phyloP scores from a whole-genome alignment of 2,797 vertebrate genomes.

The Thamnophis elegans region DNA sequence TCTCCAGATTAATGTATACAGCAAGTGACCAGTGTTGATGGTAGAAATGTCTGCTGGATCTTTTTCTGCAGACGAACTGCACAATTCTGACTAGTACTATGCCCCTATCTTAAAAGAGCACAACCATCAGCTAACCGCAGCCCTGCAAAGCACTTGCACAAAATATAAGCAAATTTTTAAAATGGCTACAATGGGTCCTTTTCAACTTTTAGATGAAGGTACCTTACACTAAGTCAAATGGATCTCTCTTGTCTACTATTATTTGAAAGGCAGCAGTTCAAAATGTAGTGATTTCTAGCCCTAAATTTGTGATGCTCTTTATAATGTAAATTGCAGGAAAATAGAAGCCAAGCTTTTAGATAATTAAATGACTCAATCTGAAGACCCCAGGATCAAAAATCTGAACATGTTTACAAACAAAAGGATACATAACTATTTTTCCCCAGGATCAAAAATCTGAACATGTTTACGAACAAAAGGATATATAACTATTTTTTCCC shows the following conservation, averaged over 20 bases:
- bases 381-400: background rate
- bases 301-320: background rate
- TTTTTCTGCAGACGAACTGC: background rate
- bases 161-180: background rate
- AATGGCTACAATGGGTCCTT: background rate
- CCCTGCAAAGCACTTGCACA: background rate
- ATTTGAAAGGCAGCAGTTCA: background rate
- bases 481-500: background rate
- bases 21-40: background rate
- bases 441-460: background rate
- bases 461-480: background rate
- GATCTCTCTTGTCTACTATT: background rate
- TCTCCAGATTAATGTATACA: background rate
- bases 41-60: background rate
- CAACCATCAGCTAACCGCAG: background rate
- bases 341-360: background rate
- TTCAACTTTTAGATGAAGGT: background rate
- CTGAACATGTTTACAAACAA: background rate
- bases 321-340: background rate
- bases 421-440: background rate
- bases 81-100: background rate
- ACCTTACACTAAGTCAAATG: background rate
- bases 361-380: background rate
- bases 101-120: background rate
- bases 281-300: background rate